These are phyloP conservation scores for Callaeas wilsoni DNA, from an alignment of 2,113 vertebrate genomes.

Conservation along the genomic window DNA sequence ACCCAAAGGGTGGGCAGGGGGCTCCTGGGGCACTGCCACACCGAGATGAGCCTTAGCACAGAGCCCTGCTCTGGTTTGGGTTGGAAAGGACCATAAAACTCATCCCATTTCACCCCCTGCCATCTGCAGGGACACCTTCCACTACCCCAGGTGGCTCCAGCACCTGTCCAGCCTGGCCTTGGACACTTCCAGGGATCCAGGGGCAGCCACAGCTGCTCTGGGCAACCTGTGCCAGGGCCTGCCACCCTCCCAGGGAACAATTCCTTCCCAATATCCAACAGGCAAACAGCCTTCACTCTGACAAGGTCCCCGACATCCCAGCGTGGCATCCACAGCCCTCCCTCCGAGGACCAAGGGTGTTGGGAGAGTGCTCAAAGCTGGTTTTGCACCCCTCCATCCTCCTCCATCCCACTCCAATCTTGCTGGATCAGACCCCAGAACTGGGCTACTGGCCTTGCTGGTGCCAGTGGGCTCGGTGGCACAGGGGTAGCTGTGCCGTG, in stretches of 20 bases:
- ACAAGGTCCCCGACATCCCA: not conserved
- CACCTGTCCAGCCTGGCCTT: rapidly evolving
- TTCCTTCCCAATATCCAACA: not conserved
- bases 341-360: rapidly evolving
- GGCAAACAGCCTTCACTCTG: not conserved
- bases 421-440: not conserved
- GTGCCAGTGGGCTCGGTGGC: not conserved
- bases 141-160: not conserved
- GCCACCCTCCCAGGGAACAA: rapidly evolving
- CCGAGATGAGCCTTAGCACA: not conserved
- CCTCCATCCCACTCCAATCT: too few species aligned
- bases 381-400: not conserved
- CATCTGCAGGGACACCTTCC: not conserved
- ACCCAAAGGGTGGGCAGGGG: not conserved
- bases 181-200: not conserved
- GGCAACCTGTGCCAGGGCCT: not conserved
- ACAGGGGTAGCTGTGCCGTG: not conserved
- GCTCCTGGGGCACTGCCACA: not conserved
- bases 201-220: not conserved
- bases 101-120: not conserved
- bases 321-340: rapidly evolving
- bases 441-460: not conserved
- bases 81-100: not conserved
- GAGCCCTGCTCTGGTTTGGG: not conserved
- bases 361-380: not conserved